These are phyloP conservation scores for Coptodon bakossiorum DNA, from an alignment of 2,113 vertebrate species.

Conservation along the genomic window DNA sequence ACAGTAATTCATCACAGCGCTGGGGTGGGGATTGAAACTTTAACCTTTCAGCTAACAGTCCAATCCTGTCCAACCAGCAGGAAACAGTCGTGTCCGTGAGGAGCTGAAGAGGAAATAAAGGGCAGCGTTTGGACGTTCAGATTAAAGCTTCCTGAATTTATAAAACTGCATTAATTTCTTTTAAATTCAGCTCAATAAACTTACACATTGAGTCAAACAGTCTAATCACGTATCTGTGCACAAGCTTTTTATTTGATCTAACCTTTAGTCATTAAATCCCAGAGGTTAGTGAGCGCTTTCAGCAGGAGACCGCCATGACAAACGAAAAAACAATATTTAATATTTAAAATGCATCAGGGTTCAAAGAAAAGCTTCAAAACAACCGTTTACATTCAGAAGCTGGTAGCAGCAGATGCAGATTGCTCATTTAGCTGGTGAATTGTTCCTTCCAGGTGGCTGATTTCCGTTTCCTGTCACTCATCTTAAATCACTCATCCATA, in stretches of 20 bases:
- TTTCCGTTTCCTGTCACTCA: neutral
- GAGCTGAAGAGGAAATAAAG: neutral
- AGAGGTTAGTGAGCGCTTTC: neutral
- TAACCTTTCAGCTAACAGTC: neutral
- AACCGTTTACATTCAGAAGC: neutral
- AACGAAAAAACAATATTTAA: neutral
- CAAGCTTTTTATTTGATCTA: neutral
- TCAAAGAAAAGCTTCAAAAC: neutral
- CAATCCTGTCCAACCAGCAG: neutral
- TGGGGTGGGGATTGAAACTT: neutral
- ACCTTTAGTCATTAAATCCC: neutral
- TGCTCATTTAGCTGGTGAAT: neutral
- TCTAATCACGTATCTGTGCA: neutral
- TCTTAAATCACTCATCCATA: neutral
- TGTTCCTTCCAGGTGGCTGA: neutral
- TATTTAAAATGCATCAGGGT: accelerated
- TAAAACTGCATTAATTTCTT: neutral
- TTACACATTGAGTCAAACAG: neutral
- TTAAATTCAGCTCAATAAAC: neutral
- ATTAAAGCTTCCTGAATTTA: neutral
- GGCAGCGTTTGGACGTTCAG: neutral
- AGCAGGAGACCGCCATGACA: neutral
- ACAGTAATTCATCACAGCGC: neutral
- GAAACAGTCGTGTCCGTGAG: neutral
- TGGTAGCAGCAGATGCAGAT: neutral